Conservation (phyloP, 2,888 invertebrate genomes). For the Tillus elongatus region DNA sequence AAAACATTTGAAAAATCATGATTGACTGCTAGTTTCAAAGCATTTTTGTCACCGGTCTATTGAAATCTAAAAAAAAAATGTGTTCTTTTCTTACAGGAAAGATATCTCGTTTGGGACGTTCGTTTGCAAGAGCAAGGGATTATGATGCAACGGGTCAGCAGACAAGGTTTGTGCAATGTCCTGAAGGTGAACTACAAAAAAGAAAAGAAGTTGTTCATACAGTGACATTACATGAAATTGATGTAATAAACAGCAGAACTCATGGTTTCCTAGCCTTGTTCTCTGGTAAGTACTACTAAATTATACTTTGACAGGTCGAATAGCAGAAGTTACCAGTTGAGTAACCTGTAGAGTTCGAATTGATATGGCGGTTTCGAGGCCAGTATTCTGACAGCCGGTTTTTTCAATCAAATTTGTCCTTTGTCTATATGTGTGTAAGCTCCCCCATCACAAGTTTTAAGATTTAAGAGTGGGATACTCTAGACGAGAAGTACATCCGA, state of each 20-base stretch:
- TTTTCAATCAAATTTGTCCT: conserved; percentile 11
- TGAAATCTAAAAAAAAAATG: too few species aligned
- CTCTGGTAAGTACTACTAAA: conserved; percentile 59
- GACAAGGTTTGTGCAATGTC: conserved; percentile 92
- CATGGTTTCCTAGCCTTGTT: conserved; percentile 97
- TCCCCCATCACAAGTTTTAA: too few species aligned
- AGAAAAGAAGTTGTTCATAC: conserved; percentile 96
- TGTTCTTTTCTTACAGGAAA: conserved; percentile 33
- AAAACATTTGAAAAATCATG: too few species aligned
- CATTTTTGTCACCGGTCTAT: too few species aligned
- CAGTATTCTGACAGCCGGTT: neutral
- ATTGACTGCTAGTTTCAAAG: too few species aligned
- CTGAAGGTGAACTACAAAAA: conserved; percentile 97
- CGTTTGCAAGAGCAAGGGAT: conserved; percentile 92
- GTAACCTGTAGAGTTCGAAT: too few species aligned
- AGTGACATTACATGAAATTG: conserved; percentile 97
- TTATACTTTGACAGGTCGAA: too few species aligned
- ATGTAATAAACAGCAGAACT: conserved; percentile 96
- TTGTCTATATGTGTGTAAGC: too few species aligned
- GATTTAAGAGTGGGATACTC: too few species aligned
- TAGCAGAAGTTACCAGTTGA: too few species aligned
- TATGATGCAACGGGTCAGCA: conserved; percentile 88
- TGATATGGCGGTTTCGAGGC: too few species aligned
- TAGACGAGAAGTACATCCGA: too few species aligned
- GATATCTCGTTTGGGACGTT: conserved; percentile 65